Evolutionary conservation across 2,888 invertebrate genomes (phyloP), one percentile per base, ranked within the genome.

Genomic region (Crioceris asparagi): DNA sequence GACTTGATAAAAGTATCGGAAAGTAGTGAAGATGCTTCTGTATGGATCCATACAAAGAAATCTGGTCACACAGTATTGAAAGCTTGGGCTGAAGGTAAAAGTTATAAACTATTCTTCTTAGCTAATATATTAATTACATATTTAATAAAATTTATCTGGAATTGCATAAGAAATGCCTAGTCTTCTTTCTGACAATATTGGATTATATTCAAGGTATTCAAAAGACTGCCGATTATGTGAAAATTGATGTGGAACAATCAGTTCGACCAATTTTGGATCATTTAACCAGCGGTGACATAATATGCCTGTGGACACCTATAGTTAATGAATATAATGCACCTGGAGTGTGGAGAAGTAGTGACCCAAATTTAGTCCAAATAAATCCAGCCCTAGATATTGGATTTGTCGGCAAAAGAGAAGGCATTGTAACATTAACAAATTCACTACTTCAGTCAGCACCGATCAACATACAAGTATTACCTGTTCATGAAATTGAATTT

Each of bases 221-320:
- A 26, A 58, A 59, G 41, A 57, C 62, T 2, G 58, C 58, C 3
- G 67, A 66, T 51, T 68, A 64, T 44, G 42, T 68, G 3, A 63
- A 64, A 43, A 42, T 69, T 5, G 55, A 59, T 33, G 59, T 63
- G 2, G 60, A 59, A 30, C 62, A 65, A 47, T 54, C 61, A 7
- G 59, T 67, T 11, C 54, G 54, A 36, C 68, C 68, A 2, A 27
- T 45, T 17, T 45, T 59, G 36, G 58, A 60, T n/a, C 48, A 56
- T 33, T 39, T 74, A 31, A 65, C 65, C 4, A 60, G 68, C 32
- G 75, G 74, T 4, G 71, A 72, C 47, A 60, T 74, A 7, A 50
- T 74, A 33, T 75, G 75, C 49, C 66, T 71, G 48, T 59, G 57
- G 44, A 65, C 67, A 31, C 68, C 71, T 0, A 55, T 74, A n/a